Evolutionary conservation across 2,113 vertebrate species (phyloP).

Genomic region (Hiodon tergisus): DNA sequence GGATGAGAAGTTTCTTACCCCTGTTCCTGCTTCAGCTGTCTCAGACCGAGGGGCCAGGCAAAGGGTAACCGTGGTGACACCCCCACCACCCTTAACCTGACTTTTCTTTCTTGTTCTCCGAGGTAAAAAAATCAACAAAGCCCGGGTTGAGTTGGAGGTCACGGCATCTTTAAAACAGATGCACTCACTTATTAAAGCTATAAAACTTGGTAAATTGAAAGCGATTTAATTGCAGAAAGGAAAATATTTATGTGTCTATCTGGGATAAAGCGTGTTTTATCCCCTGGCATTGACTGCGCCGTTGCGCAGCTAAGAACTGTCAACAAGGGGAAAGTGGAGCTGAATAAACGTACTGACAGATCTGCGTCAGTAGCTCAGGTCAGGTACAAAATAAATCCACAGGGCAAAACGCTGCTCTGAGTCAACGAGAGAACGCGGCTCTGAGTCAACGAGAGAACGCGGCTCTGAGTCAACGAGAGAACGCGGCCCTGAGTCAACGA

Average conservation of each 20-base stretch:
- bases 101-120: slow-evolving; percentile 35
- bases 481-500: not conserved
- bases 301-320: slow-evolving; percentile 65
- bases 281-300: slow-evolving; percentile 59
- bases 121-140: slow-evolving; percentile 63
- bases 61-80: slow-evolving; percentile 7
- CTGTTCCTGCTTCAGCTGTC: slow-evolving; percentile 14
- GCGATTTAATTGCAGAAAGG: slow-evolving; percentile 90
- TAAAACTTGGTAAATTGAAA: slow-evolving; percentile 99
- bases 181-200: slow-evolving; percentile 91
- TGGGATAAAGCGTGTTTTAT: slow-evolving; percentile 79
- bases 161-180: slow-evolving; percentile 93
- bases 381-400: slow-evolving; percentile 5
- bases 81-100: slow-evolving; percentile 31
- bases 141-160: slow-evolving; percentile 87
- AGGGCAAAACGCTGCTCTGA: not conserved
- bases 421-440: not conserved
- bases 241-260: slow-evolving; percentile 90
- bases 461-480: not conserved
- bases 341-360: slow-evolving; percentile 15
- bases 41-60: slow-evolving; percentile 22
- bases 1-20: not conserved
- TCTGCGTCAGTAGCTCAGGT: not conserved
- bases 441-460: not conserved
- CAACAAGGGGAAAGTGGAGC: slow-evolving; percentile 47